These are phyloP conservation scores for Brachyrhaphis roseni DNA, from an alignment of 2,797 vertebrate species.

Conservation along the genomic window DNA sequence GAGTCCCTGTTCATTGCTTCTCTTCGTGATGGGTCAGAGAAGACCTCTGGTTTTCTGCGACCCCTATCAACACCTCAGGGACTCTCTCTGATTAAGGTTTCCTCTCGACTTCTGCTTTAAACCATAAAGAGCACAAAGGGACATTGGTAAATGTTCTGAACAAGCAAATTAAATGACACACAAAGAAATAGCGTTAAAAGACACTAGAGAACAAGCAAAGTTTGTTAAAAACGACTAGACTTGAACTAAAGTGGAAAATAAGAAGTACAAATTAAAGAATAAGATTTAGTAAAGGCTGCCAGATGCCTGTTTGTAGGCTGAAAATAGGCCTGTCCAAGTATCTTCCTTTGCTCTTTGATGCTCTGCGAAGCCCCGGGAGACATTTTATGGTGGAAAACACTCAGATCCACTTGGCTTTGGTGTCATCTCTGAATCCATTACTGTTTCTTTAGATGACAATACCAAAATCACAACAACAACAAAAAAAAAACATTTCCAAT, in stretches of 20 bases:
- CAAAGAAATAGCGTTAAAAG: conserved; percentile 11
- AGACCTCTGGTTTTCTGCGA: conserved; percentile 63
- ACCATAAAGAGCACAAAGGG: conserved; percentile 62
- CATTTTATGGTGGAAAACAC: conserved; percentile 75
- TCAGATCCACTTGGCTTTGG: conserved; percentile 74
- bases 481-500: background rate
- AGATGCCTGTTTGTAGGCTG: conserved; percentile 67
- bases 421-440: conserved; percentile 70
- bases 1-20: conserved; percentile 57
- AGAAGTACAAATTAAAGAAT: conserved; percentile 33
- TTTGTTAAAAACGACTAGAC: conserved; percentile 25
- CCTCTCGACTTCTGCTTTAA: conserved; percentile 59
- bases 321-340: conserved; percentile 68
- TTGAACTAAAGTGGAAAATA: conserved; percentile 23
- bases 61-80: conserved; percentile 69
- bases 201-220: background rate
- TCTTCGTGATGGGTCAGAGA: conserved; percentile 77
- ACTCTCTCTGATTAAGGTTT: conserved; percentile 79
- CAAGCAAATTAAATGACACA: conserved; percentile 26
- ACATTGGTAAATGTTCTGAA: conserved; percentile 29
- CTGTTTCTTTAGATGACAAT: conserved; percentile 52
- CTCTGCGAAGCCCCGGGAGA: conserved; percentile 71
- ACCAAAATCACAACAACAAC: conserved; percentile 13
- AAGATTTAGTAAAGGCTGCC: conserved; percentile 62
- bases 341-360: conserved; percentile 74